Evolutionary conservation across 2,888 invertebrate species (phyloP).

Genomic region (Aphrophora alni): DNA sequence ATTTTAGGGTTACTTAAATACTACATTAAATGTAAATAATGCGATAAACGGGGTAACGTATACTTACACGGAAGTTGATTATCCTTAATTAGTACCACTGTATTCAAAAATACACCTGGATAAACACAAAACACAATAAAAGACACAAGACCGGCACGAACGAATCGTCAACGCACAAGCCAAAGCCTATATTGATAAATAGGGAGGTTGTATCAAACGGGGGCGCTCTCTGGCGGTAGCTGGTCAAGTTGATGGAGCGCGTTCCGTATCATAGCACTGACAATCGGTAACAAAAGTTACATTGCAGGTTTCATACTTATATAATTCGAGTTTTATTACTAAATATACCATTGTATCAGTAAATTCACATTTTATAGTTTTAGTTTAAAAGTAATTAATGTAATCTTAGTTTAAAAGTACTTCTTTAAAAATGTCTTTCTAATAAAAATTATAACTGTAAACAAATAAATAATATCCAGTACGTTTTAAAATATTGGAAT

Average conservation of each 20-base stretch:
- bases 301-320: too few relatives aligned
- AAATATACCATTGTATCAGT: too few relatives aligned
- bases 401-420: too few relatives aligned
- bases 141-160: not conserved
- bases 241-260: not conserved
- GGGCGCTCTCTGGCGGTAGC: not conserved
- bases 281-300: too few relatives aligned
- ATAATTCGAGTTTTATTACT: too few relatives aligned
- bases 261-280: too few relatives aligned
- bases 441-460: too few relatives aligned
- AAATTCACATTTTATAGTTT: too few relatives aligned
- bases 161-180: not conserved
- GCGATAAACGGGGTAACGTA: not conserved
- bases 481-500: too few relatives aligned
- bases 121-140: not conserved
- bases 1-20: not conserved
- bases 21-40: not conserved
- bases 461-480: too few relatives aligned
- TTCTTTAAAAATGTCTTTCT: too few relatives aligned
- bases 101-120: not conserved
- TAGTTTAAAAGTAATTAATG: too few relatives aligned
- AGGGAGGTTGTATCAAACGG: not conserved
- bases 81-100: not conserved
- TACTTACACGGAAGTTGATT: not conserved
- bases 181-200: slow-evolving; percentile 6